Evolutionary conservation across 2,113 vertebrate genomes (phyloP), one percentile per base, ranked within the genome.

Genomic region (Pimephales promelas): DNA sequence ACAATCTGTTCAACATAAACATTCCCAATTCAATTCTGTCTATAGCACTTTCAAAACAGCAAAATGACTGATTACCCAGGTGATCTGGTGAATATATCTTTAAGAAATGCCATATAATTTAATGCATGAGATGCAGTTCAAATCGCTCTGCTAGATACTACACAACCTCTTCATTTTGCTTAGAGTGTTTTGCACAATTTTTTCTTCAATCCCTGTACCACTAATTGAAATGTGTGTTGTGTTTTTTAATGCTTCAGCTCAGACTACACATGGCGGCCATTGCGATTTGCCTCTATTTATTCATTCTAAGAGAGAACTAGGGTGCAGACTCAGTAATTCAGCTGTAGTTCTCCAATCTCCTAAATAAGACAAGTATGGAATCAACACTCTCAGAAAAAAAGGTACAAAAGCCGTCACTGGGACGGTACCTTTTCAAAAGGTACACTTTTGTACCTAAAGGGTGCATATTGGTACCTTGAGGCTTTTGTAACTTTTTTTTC

Each of bases 41-140:
- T 68, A 66, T 26, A 34, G 61, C 18, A 70, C 61, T 59, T 13
- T 26, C 34, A 36, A 68, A 61, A 80, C 47, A 28, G 26, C 22
- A 40, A 71, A 77, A 85, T 13, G 14, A n/a, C 1, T 10, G 49
- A 14, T 47, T 57, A 61, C 28, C 40, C n/a, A 64, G 18, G 77
- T 43, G 40, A 40, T 31, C 34, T 10, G n/a, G 43, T 82, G 18
- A 34, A 31, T 78, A 5, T 43, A 52, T 71, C 59, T 78, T 10
- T 64, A 72, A 24, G 20, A 47, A 13, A 82, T 64, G 64, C 64
- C 18, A 1, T 78, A 71, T 54, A 54, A 83, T 79, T 83, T 72
- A 59, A 83, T 36, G 24, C 56, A 68, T 13, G 52, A 28, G 66
- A 54, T 72, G 64, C 43, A 61, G 36, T 49, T 62, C 14, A 82